Evolutionary conservation across 37 sponge, comb jelly and placozoan species (phyloP), one percentile per base, ranked within the genome.

Genomic region (Mnemiopsis leidyi): DNA sequence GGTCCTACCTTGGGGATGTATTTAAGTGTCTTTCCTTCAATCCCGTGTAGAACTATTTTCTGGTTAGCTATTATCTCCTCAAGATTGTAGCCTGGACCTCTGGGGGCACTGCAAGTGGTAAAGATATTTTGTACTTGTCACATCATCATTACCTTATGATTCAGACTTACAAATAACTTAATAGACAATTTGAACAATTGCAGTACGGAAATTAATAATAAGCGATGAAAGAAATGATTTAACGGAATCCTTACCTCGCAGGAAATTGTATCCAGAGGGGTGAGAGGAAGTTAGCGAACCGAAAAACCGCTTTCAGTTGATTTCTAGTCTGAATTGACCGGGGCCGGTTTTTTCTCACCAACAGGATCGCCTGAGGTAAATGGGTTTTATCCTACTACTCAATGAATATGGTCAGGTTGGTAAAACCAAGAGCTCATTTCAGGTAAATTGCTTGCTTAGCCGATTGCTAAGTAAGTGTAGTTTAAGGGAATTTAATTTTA

Each of bases 311-410:
- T 26, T 97, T 95, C 0, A 98, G 92, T 75, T 98, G 98, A 0
- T 69, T 85, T 20, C 94, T 39, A 16, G 98, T 95, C 93, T 98
- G 98, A 30, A 97, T 93, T 0, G 98, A 95, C 1, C 96, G 95
- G 0, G 97, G 97, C 69, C 97, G 96, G 93, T n/a, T 69, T 36
- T 93, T 68, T 28, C 76, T 18, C 25, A 92, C 23, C 26, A 79
- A 69, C 29, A 33, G 69, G 1, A 36, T 69, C 38, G 95, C 39
- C 92, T 24, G 77, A 18, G 13, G 13, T 48, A n/a, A n/a, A n/a
- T n/a, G n/a, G n/a, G n/a, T n/a, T n/a, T n/a, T n/a, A n/a, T n/a
- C n/a, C n/a, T n/a, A n/a, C n/a, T n/a, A n/a, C n/a, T n/a, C n/a
- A n/a, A n/a, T n/a, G n/a, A n/a, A n/a, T n/a, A n/a, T n/a, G n/a